Evolutionary conservation across 2,797 vertebrate species (phyloP), one percentile per base, ranked within the genome.

Genomic region (Lutjanus argentimaculatus): DNA sequence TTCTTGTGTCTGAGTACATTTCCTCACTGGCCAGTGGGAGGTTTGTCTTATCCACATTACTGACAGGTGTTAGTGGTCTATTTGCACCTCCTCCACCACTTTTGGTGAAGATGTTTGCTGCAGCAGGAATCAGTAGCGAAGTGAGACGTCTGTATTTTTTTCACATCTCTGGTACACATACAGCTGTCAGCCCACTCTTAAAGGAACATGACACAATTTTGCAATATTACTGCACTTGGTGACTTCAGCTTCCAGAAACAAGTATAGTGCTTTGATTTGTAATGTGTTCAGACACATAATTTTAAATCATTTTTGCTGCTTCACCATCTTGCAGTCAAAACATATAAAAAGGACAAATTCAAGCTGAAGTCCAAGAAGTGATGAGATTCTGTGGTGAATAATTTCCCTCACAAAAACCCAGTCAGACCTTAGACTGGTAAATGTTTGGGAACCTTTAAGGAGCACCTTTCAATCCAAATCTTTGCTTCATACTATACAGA

Each of bases 121-220:
- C 13, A 21, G 10, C 61, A 22, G 45, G 7, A 79, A 69, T 75
- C 11, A 17, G 11, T 0, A 13, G 19, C 36, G 0, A 17, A 89
- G 91, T 92, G 89, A 78, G 66, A 53, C 0, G 6, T 89, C 88
- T 65, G 16, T 0, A 0, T 0, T 46, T 78, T 36, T 2, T 1
- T 45, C 6, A 0, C 2, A 68, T 86, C 89, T 93, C 42, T 77
- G 61, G 0, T 16, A 0, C 79, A 79, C 66, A 77, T 78, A 83
- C 72, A 80, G 9, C 59, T 59, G 68, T 88, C 91, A 74, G 78
- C 94, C 94, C 94, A 94, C 93, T 94, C 94, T 95, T 96, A 96
- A 96, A 96, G 95, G 72, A 76, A 92, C 86, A 95, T 42, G 52
- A 8, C 61, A 53, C 64, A 21, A 0, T 65, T 83, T 79, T 52